Conservation (phyloP, 1,140 invertebrate genomes). For the Solen grandis region DNA sequence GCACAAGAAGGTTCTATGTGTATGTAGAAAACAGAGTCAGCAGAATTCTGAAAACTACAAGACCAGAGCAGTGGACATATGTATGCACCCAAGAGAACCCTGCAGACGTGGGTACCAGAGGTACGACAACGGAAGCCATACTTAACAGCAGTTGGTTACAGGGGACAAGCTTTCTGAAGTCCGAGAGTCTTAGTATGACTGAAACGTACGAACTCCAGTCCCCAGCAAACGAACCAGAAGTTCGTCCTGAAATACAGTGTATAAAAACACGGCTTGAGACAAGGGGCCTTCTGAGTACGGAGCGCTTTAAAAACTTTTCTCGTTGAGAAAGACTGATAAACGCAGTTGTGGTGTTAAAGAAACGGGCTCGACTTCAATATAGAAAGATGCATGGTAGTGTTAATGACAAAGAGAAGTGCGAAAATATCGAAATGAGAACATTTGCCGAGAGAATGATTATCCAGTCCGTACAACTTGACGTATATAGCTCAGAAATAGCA, state of each 20-base stretch:
- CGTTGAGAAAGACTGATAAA: conserved; percentile 32
- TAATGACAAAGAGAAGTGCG: background rate
- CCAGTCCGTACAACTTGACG: background rate
- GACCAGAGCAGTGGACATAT: conserved; percentile 25
- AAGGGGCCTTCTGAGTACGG: background rate
- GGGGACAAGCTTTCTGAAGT: conserved; percentile 3
- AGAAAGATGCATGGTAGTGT: background rate
- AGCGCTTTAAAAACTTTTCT: background rate
- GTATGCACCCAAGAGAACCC: conserved; percentile 25
- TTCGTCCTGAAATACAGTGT: background rate
- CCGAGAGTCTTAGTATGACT: background rate
- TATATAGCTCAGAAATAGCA: background rate
- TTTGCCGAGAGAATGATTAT: background rate
- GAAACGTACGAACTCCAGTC: background rate
- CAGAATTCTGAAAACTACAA: background rate
- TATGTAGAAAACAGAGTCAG: conserved; percentile 47
- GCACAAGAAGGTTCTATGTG: conserved; percentile 39
- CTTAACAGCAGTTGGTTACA: background rate
- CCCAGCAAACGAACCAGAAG: background rate
- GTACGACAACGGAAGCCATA: background rate
- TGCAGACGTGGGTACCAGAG: conserved; percentile 40
- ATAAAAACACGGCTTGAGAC: background rate
- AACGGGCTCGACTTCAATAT: background rate
- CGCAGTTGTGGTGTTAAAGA: conserved; percentile 33
- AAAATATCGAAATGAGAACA: background rate